Evolutionary conservation across 2,888 invertebrate genomes (phyloP).

Genomic region (Empis livida): DNA sequence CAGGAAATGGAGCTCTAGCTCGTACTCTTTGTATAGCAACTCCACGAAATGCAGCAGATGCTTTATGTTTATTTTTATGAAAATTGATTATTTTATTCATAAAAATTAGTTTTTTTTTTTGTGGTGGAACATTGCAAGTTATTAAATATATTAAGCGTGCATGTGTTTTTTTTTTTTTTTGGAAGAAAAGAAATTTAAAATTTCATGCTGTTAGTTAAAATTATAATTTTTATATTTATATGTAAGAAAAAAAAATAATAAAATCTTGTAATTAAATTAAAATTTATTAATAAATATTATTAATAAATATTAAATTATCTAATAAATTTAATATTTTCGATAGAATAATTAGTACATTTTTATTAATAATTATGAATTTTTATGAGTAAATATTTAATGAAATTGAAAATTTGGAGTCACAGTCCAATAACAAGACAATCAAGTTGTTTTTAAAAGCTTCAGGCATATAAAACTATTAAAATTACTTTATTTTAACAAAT

Average conservation of each 20-base stretch:
- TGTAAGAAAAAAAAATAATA: conserved; percentile 1
- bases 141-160: conserved; percentile 9
- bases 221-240: conserved; percentile 7
- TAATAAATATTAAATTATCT: no score
- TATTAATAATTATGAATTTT: no score
- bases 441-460: no score
- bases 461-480: no score
- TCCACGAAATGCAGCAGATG: conserved; percentile 70
- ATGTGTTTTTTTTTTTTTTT: not conserved
- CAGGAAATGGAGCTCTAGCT: conserved; percentile 52
- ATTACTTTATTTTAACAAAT: no score
- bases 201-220: conserved; percentile 17
- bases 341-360: no score
- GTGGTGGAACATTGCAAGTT: not conserved
- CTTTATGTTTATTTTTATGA: conserved; percentile 20
- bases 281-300: no score
- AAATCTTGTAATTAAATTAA: no score
- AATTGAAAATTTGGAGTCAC: no score
- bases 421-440: no score
- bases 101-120: conserved; percentile 8
- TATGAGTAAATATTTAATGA: no score
- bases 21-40: conserved; percentile 62
- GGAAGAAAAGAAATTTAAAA: conserved; percentile 19
- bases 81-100: not conserved
- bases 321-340: no score